Evolutionary conservation across 2,113 vertebrate species (phyloP), one percentile per base, ranked within the genome.

Genomic region (Fregata magnificens): DNA sequence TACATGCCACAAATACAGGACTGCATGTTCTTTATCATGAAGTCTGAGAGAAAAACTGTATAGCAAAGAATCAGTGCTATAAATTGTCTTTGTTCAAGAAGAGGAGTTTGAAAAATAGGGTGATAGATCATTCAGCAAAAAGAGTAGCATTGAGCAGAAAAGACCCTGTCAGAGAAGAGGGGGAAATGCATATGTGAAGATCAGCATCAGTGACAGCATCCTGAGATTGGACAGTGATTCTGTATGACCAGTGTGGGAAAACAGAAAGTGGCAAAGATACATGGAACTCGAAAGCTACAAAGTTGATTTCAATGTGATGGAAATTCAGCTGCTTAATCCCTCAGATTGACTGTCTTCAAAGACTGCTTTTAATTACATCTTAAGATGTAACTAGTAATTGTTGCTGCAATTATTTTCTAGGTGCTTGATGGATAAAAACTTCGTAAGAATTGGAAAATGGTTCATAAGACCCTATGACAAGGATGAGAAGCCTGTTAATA

Each of bases 351-450:
- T 78, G 25, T 59, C 84, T 73, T 95, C 69, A 44, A 73, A 78
- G 65, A 13, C 21, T 49, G 24, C 17, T 77, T 88, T 77, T 81
- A 81, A 90, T 83, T 82, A 26, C 17, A 2, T 36, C 24, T 70
- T 45, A 42, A 71, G 34, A 34, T 58, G 38, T 77, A 80, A 59
- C 11, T 80, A 34, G 28, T 94, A 89, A 95, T 76, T 82, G 36
- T 80, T 94, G 79, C 58, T 94, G 29, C 91, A 31, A 90, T 97
- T 97, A 61, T 87, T 97, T 95, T 96, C 31, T 97, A 99, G 99
- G 98, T 99, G 99, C 97, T 98, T 99, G 96, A 99, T 99, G 99
- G 99, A 99, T 97, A 99, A 99, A 96, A 99, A 99, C 84, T 99
- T 99, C 0, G 98, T 99, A 72, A 98, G 99, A 95, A 99, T 99